Evolutionary conservation across 2,797 vertebrate species (phyloP), one percentile per base, ranked within the genome.

Genomic region (Diceros bicornis): DNA sequence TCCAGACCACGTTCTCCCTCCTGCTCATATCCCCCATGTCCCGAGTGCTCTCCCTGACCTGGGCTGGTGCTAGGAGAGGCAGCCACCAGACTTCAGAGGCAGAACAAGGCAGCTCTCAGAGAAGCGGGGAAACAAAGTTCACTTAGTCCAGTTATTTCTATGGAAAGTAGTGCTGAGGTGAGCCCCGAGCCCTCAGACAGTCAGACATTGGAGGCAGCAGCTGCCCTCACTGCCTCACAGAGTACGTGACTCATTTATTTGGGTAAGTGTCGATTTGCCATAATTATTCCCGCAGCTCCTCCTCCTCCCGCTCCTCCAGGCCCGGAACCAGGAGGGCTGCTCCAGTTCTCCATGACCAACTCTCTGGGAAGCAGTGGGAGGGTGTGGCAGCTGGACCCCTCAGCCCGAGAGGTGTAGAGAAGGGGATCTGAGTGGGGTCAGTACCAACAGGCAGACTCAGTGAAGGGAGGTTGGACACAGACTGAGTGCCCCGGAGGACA

Each of bases 401-500:
- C 29, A 9, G 61, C 7, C 52, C 69, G 37, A 59, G 29, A 52
- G 21, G 13, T 20, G 13, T 6, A n/a, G 59, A 57, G 64, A 55
- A 71, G 23, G 69, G 61, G 62, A 18, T 34, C 3, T 1, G 0
- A 20, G 10, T 41, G 41, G 18, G 21, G 41, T 9, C 1, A 1
- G 32, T 32, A 64, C 23, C 2, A 20, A 12, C 32, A 50, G 50
- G 37, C 16, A 23, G 21, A 59, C 57, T 47, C 44, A 9, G 6
- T 3, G 0, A 37, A n/a, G 13, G 72, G 7, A 50, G 29, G 59
- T 25, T 0, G 1, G 27, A 50, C 9, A 7, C 9, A 16, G n/a
- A 68, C 21, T 16, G 47, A 52, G 50, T 16, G 14, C 34, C 10
- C 23, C 0, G 0, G 20, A 32, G 7, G 25, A 25, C 6, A 16